Evolutionary conservation across 2,113 vertebrate species (phyloP).

Genomic region (Anhinga rufa): DNA sequence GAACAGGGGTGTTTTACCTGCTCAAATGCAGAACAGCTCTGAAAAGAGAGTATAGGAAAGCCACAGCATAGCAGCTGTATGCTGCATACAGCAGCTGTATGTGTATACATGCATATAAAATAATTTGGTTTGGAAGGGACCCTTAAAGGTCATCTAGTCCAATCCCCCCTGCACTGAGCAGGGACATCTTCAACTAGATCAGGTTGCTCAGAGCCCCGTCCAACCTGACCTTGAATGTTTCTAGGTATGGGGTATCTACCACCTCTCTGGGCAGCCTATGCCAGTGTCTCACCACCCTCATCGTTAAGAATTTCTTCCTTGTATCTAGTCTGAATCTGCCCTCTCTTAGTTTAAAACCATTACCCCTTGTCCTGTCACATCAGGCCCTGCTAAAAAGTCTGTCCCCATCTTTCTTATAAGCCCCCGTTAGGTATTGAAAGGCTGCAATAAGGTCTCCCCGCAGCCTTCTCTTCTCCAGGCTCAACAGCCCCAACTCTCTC

Average conservation of each 20-base stretch:
- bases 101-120: neutral
- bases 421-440: neutral
- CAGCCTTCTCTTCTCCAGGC: neutral
- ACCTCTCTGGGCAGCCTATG: neutral
- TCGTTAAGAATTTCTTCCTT: neutral
- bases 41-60: neutral
- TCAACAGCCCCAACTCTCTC: neutral
- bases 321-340: neutral
- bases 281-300: neutral
- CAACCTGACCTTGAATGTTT: neutral
- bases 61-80: neutral
- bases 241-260: neutral
- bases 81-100: neutral
- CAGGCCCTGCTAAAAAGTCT: neutral
- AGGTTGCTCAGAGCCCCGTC: neutral
- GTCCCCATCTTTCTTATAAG: neutral
- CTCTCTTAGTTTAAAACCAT: neutral
- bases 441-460: rapidly evolving
- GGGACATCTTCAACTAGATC: neutral
- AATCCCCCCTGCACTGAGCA: neutral
- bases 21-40: neutral
- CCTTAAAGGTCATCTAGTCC: neutral
- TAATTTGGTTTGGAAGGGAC: neutral
- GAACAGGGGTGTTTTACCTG: neutral
- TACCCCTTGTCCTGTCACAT: neutral